A percentile compares a stretch with the other conserved stretches of the same genome.
phyloP scores from a whole-genome alignment of 2,113 vertebrate species.

The Aldabrachelys gigantea region DNA sequence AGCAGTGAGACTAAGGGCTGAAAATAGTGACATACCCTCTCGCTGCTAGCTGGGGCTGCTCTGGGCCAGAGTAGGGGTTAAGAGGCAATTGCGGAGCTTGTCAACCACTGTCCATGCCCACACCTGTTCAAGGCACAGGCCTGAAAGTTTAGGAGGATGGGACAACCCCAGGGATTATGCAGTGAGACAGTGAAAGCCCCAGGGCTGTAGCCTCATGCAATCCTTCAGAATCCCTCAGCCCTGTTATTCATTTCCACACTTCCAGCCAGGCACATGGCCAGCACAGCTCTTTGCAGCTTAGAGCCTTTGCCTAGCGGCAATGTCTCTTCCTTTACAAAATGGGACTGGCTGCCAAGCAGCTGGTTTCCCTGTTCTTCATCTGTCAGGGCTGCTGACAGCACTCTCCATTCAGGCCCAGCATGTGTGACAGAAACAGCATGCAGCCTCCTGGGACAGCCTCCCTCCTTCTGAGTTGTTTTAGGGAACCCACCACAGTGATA shows the following conservation, averaged over 20 bases:
- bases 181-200: background rate
- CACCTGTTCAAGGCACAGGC: background rate
- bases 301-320: slow-evolving; percentile 16
- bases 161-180: background rate
- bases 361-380: slow-evolving; percentile 39
- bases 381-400: slow-evolving; percentile 27
- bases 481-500: rapidly evolving
- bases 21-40: background rate
- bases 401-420: background rate
- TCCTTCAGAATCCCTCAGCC: background rate
- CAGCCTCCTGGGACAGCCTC: slow-evolving; percentile 4
- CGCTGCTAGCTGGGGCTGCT: background rate
- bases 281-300: slow-evolving; percentile 13
- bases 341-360: background rate
- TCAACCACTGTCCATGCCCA: background rate
- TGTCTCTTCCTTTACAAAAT: slow-evolving; percentile 33
- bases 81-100: background rate
- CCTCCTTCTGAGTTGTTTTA: background rate
- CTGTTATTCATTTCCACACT: background rate
- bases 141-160: background rate
- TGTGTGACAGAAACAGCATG: background rate
- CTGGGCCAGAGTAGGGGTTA: background rate
- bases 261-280: slow-evolving; percentile 38
- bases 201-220: background rate
- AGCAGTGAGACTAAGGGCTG: background rate